Conservation (phyloP, 2,113 vertebrate species). For the Martes martes region DNA sequence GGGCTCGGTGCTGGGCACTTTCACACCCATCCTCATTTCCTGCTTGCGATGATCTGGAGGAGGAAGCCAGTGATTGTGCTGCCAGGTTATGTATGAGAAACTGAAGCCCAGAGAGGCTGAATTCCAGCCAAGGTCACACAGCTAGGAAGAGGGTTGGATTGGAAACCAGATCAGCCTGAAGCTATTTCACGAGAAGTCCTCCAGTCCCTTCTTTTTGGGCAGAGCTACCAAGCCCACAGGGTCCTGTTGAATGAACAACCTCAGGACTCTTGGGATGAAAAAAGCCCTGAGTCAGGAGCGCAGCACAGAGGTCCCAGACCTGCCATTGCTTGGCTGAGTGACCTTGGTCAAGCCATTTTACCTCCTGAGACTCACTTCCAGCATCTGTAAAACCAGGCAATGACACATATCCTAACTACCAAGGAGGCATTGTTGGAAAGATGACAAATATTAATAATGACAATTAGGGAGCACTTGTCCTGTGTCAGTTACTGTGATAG, state of each 20-base stretch:
- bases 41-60: neutral
- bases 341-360: neutral
- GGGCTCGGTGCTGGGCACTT: neutral
- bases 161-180: neutral
- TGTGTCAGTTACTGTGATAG: neutral
- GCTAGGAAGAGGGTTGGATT: neutral
- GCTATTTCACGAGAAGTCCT: neutral
- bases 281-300: neutral
- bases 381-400: neutral
- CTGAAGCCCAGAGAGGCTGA: neutral
- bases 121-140: neutral
- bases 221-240: neutral
- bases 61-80: neutral
- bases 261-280: neutral
- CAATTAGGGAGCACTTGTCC: neutral
- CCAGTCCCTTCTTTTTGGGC: neutral
- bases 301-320: neutral
- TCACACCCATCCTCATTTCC: neutral
- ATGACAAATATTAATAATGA: neutral
- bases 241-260: neutral
- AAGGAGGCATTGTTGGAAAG: neutral
- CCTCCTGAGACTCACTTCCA: neutral
- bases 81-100: neutral
- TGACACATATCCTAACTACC: neutral
- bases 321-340: neutral